phyloP scores from a whole-genome alignment of 30 jellyfish, hydroid and myxozoan genomes.

The Sanderia malayensis region DNA sequence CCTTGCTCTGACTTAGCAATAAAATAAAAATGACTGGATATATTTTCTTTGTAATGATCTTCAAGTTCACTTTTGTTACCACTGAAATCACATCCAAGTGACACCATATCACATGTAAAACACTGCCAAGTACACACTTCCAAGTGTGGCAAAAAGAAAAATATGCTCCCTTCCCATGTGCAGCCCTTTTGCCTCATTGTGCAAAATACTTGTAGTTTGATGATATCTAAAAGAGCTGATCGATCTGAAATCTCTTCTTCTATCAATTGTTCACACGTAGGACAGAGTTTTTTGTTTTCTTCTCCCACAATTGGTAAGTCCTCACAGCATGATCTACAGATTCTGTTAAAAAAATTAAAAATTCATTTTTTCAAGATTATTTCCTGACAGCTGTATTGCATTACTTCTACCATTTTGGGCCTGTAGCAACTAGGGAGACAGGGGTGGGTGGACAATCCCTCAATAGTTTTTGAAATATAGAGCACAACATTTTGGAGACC shows the following conservation, averaged over 20 bases:
- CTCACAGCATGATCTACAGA: slow-evolving; percentile 43
- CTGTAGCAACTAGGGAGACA: not conserved
- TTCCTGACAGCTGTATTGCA: not conserved
- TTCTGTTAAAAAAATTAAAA: slow-evolving; percentile 19
- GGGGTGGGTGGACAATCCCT: not conserved
- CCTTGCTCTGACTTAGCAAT: too few relatives aligned
- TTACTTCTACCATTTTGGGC: not conserved
- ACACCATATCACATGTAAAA: too few relatives aligned
- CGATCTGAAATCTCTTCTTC: slow-evolving; percentile 39
- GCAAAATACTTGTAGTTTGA: slow-evolving; percentile 46
- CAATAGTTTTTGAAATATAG: not conserved
- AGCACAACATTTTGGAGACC: not conserved
- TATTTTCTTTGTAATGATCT: slow-evolving; percentile 14
- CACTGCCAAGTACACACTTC: too few relatives aligned
- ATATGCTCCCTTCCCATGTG: slow-evolving; percentile 53
- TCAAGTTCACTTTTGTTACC: slow-evolving; percentile 31
- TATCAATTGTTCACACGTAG: slow-evolving; percentile 39
- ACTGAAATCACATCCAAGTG: slow-evolving; percentile 48
- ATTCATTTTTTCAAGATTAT: not conserved
- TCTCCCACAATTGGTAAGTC: slow-evolving; percentile 26
- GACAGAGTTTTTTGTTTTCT: slow-evolving; percentile 30
- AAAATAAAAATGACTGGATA: too few relatives aligned
- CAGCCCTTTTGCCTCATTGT: slow-evolving; percentile 49
- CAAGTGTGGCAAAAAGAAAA: slow-evolving; percentile 26
- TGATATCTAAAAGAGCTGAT: slow-evolving; percentile 55